phyloP scores from a whole-genome alignment of 1,140 invertebrate species.

The Drosophila ananassae region DNA sequence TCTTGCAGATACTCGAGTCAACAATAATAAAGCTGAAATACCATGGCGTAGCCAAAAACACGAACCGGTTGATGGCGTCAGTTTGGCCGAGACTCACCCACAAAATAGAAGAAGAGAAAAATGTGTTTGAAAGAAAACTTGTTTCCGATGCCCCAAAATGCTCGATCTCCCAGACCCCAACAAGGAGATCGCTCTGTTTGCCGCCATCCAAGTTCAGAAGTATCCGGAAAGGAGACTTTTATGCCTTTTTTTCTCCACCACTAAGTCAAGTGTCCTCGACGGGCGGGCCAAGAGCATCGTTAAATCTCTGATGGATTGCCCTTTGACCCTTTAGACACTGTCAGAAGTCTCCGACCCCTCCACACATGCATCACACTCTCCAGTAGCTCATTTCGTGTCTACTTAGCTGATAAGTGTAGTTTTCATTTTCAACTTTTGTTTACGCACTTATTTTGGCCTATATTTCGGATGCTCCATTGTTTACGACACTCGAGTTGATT shows the following conservation, averaged over 20 bases:
- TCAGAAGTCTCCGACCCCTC: constrained; percentile 3
- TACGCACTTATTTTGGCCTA: constrained; percentile 67
- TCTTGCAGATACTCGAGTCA: constrained; percentile 65
- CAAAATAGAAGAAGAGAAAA: constrained; percentile 38
- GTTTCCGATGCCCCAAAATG: constrained; percentile 29
- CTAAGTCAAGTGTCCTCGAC: constrained; percentile 68
- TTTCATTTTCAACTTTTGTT: constrained; percentile 51
- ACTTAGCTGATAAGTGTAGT: constrained; percentile 55
- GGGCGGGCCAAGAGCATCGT: constrained; percentile 39
- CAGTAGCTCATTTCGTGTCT: constrained; percentile 13
- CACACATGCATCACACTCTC: neutral
- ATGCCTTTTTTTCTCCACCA: constrained; percentile 48
- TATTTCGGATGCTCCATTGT: constrained; percentile 33
- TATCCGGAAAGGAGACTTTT: constrained; percentile 33
- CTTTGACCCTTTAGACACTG: constrained; percentile 41
- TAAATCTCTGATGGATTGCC: constrained; percentile 68
- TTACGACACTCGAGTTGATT: constrained; percentile 24
- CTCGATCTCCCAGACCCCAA: constrained; percentile 15
- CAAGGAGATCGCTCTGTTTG: constrained; percentile 27
- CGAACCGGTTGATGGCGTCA: constrained; percentile 79
- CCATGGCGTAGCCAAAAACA: constrained; percentile 52
- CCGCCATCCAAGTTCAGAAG: constrained; percentile 51
- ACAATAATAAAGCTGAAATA: constrained; percentile 30
- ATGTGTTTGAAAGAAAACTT: constrained; percentile 49
- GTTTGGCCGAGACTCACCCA: constrained; percentile 61